Base-by-base conservation (phyloP, 2,797 vertebrate genomes). In the Myotis vivesi region DNA sequence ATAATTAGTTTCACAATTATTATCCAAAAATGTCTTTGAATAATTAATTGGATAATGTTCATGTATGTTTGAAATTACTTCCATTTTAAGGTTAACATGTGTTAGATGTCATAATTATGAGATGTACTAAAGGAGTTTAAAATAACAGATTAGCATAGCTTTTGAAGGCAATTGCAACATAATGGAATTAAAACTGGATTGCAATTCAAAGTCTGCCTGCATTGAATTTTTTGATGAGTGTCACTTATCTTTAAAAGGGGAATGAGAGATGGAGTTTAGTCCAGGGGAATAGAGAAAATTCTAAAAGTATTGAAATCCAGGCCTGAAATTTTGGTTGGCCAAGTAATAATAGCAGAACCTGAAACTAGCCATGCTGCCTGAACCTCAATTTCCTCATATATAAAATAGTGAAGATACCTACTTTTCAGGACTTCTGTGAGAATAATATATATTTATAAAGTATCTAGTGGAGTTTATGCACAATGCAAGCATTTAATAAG, bases 31-130 rank as follows among this genome's bases (percentile, higher is more conserved):
- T 91, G 36, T 84, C 91, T 96, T 96, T 95, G 87, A 95, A 92
- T 87, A 95, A 91, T 94, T 97, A 96, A 97, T 93, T 96, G 89
- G 68, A 93, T 96, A 96, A 95, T 94, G 82, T 91, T 91, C 83
- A 93, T 71, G 72, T 91, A 79, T 89, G 81, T 91, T 95, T 95
- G 76, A 96, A 97, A 96, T 96, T 95, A 87, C 44, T 95, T 94
- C 83, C 49, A 92, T 75, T 77, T 94, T 96, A 95, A 97, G 91
- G 91, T 91, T 94, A 96, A 84, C 87, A 87, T 86, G 94, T 96
- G 95, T 94, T 95, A 84, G 51, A 82, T 93, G 77, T 91, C 68
- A 57, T 86, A 93, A 95, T 94, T 86, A 89, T 87, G 49, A 94
- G 77, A 95, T 85, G 64, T 87, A 96, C 71, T 89, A 91, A 92